Conservation (phyloP, 1,140 invertebrate species). For the Eupristina koningsbergeri region DNA sequence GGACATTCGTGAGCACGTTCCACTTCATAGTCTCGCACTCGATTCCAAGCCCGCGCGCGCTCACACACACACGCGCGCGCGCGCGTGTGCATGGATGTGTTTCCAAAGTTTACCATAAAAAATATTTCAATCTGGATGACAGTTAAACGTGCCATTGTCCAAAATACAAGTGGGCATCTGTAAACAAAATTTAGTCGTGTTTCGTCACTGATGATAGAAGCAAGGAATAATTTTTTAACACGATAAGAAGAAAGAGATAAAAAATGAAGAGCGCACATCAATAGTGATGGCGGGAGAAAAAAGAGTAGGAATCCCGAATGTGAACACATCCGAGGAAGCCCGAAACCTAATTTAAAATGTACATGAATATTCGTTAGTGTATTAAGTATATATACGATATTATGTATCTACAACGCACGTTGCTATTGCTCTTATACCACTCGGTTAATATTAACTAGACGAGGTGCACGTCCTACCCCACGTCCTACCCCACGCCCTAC, state of each 20-base stretch:
- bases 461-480: not conserved
- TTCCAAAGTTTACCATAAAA: too few species aligned
- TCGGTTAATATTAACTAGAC: conserved; percentile 67
- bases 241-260: conserved; percentile 20
- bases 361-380: conserved; percentile 63
- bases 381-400: conserved; percentile 62
- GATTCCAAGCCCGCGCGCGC: not conserved
- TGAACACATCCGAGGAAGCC: not conserved
- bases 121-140: too few species aligned
- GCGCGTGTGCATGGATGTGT: not conserved
- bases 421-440: conserved; percentile 57
- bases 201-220: conserved; percentile 9
- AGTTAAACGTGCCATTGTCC: too few species aligned
- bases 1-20: not conserved
- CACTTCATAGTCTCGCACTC: too few species aligned
- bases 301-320: not conserved
- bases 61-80: not conserved
- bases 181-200: too few species aligned
- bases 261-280: not conserved
- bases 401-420: conserved; percentile 66
- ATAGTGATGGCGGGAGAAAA: conserved; percentile 5
- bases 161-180: too few species aligned
- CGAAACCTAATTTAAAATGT: conserved; percentile 60
- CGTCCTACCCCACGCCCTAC: not conserved
- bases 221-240: conserved; percentile 9